Conservation (phyloP, 2,888 invertebrate genomes). For the Athripsodes cinereus region DNA sequence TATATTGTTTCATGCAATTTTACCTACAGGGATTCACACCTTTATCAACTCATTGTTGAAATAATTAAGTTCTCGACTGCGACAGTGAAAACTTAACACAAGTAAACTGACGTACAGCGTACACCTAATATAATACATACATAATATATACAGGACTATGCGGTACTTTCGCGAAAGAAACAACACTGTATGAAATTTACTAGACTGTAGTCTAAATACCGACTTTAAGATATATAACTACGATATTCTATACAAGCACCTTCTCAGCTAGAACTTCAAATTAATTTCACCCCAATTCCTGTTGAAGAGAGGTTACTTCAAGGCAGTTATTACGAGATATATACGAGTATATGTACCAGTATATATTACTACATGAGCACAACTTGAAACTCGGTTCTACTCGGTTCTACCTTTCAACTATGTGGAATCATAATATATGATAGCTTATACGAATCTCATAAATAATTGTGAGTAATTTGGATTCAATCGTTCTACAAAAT, state of each 20-base stretch:
- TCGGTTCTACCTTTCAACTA: no score
- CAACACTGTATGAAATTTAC: not conserved
- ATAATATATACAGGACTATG: not conserved
- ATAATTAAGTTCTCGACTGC: not conserved
- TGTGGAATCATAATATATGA: no score
- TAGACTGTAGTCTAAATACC: not conserved
- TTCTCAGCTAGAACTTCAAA: not conserved
- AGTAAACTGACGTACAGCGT: no score
- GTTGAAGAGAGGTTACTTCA: not conserved
- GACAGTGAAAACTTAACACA: not conserved
- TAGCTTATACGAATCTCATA: no score
- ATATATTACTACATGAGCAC: no score
- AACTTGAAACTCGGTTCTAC: no score
- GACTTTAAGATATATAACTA: not conserved
- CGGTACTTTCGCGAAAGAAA: not conserved
- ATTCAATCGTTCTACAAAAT: no score
- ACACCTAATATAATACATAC: no score
- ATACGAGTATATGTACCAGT: no score
- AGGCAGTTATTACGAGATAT: no score
- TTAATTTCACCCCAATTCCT: not conserved
- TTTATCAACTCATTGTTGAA: conserved; percentile 2
- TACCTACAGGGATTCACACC: not conserved
- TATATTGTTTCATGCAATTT: not conserved
- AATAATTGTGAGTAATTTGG: no score
- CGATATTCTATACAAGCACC: not conserved